phyloP scores from a whole-genome alignment of 2,113 vertebrate genomes.

The Ariopsis seemanni region DNA sequence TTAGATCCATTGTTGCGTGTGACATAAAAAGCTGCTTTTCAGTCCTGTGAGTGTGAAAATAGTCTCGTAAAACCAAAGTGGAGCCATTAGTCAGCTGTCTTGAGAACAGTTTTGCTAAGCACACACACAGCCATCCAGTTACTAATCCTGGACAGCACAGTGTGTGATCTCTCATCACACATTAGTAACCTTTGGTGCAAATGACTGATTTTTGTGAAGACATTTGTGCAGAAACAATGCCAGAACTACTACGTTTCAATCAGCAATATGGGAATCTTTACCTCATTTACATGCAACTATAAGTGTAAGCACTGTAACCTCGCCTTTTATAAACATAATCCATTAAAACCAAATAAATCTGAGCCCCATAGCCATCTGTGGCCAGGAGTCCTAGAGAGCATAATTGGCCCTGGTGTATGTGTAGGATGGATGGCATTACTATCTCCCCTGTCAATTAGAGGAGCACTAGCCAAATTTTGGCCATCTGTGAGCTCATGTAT shows the following conservation, averaged over 20 bases:
- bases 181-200: neutral
- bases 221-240: neutral
- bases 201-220: neutral
- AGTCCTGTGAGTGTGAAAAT: conserved; percentile 16
- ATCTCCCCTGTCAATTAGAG: conserved; percentile 30
- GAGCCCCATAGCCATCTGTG: conserved; percentile 12
- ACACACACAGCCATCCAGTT: conserved; percentile 8
- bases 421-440: conserved; percentile 29
- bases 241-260: neutral
- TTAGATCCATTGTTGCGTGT: neutral
- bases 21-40: conserved; percentile 13
- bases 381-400: conserved; percentile 12
- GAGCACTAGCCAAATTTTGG: conserved; percentile 1
- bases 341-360: conserved; percentile 3
- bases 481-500: conserved; percentile 28
- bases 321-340: neutral
- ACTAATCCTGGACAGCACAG: conserved; percentile 17
- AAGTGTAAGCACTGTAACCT: neutral
- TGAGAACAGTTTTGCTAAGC: conserved; percentile 6
- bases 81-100: conserved; percentile 9
- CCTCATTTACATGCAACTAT: neutral
- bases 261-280: neutral
- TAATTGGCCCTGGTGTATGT: conserved; percentile 17
- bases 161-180: neutral
- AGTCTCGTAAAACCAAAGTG: conserved; percentile 7